phyloP scores from a whole-genome alignment of 2,797 vertebrate species.

The Cossypha heuglini region DNA sequence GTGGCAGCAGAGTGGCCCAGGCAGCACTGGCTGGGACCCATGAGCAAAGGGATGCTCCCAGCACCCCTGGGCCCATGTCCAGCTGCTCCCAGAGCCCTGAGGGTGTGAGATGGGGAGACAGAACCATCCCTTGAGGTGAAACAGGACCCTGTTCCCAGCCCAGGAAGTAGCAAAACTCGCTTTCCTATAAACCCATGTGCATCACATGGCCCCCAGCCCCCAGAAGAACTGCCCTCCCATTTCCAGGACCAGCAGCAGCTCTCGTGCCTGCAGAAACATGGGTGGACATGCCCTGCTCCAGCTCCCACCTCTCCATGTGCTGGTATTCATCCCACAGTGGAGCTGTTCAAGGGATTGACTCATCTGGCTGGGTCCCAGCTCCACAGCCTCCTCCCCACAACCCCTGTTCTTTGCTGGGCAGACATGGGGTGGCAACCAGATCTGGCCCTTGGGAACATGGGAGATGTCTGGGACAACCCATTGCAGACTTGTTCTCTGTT shows the following conservation, averaged over 20 bases:
- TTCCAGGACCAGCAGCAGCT: not conserved
- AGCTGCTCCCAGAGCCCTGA: not conserved
- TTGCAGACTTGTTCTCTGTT: not conserved
- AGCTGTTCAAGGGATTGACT: slow-evolving; percentile 47
- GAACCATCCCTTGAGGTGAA: not conserved
- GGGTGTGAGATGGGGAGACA: accelerated
- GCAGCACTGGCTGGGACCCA: not conserved
- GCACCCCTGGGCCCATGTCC: not conserved
- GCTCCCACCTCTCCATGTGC: not conserved
- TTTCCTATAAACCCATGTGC: not conserved
- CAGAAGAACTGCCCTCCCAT: not conserved
- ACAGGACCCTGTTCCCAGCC: accelerated
- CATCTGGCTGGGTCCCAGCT: slow-evolving; percentile 27
- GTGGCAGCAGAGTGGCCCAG: not conserved
- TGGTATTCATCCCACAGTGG: slow-evolving; percentile 45
- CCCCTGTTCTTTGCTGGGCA: not conserved
- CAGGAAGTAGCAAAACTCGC: not conserved
- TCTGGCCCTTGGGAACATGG: accelerated
- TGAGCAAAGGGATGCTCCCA: not conserved
- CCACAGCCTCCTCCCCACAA: not conserved
- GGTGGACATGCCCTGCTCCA: not conserved
- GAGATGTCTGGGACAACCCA: not conserved
- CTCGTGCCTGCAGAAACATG: not conserved
- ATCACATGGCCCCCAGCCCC: not conserved
- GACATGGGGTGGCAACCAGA: accelerated